These are phyloP conservation scores for Eucera pruinosa DNA, from an alignment of 2,888 invertebrate species.

Conservation along the genomic window DNA sequence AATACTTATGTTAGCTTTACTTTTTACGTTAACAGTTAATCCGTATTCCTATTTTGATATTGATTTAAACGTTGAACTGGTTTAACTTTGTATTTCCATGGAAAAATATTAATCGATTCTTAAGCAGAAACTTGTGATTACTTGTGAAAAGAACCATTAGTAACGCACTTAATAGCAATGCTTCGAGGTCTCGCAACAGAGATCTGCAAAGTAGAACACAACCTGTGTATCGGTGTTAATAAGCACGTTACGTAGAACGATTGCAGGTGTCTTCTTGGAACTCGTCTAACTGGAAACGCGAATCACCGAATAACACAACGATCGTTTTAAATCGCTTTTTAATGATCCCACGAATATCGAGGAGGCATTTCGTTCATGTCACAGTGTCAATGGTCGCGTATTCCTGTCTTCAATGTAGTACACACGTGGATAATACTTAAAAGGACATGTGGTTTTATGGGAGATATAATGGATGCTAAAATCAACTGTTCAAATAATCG, in stretches of 20 bases:
- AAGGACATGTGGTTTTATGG: slow-evolving; percentile 44
- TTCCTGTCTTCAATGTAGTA: slow-evolving; percentile 5
- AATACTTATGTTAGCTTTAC: no score
- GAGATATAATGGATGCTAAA: slow-evolving; percentile 50
- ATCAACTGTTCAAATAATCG: slow-evolving; percentile 25
- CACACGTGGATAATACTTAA: slow-evolving; percentile 36
- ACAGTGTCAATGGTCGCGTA: slow-evolving; percentile 46
- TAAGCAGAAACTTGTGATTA: slow-evolving; percentile 44
- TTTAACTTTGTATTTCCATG: neutral
- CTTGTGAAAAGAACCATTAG: slow-evolving; percentile 34
- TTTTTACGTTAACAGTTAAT: no score
- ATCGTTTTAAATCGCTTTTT: neutral
- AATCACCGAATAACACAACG: slow-evolving; percentile 19
- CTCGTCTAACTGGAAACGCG: slow-evolving; percentile 39
- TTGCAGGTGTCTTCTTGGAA: slow-evolving; percentile 45
- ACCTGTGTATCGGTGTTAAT: slow-evolving; percentile 59
- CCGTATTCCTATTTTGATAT: no score
- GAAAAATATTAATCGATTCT: slow-evolving; percentile 44
- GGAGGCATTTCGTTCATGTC: slow-evolving; percentile 24
- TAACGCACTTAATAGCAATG: slow-evolving; percentile 59
- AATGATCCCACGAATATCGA: neutral
- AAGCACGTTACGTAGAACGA: slow-evolving; percentile 39
- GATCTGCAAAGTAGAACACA: slow-evolving; percentile 53
- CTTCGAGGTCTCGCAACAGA: slow-evolving; percentile 49
- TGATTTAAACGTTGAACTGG: no score